phyloP scores from a whole-genome alignment of 1,140 invertebrate genomes.

The Ceratina australensis region DNA sequence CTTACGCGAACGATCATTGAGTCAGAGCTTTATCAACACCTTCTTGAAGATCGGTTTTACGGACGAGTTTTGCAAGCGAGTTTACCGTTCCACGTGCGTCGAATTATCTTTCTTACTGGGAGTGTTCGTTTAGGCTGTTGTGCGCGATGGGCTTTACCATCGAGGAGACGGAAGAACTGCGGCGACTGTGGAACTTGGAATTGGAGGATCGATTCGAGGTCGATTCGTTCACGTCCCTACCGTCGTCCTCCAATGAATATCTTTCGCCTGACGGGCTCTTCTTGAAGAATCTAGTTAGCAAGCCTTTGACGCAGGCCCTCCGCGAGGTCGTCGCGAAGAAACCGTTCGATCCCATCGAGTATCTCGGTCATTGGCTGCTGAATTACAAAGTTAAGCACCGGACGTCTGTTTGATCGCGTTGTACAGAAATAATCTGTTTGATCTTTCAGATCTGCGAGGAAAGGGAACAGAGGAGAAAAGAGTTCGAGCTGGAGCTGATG shows the following conservation, averaged over 20 bases:
- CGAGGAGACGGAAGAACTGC: conserved; percentile 33
- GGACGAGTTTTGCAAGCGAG: conserved; percentile 44
- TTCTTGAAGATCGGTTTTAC: conserved; percentile 44
- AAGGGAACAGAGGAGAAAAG: conserved; percentile 42
- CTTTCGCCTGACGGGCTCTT: conserved; percentile 45
- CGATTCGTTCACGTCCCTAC: conserved; percentile 15
- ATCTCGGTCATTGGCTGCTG: conserved; percentile 69
- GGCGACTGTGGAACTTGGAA: conserved; percentile 9
- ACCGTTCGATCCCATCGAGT: conserved; percentile 69
- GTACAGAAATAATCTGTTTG: neutral
- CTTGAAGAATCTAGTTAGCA: conserved; percentile 53
- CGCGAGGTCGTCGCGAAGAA: conserved; percentile 64
- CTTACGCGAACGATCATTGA: conserved; percentile 46
- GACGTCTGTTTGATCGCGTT: too few relatives aligned
- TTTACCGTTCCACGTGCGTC: neutral
- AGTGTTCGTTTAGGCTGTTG: conserved; percentile 37
- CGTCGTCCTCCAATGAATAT: conserved; percentile 26
- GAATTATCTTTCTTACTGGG: neutral
- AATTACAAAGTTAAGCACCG: conserved; percentile 63
- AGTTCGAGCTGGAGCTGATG: conserved; percentile 53
- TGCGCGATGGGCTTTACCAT: conserved; percentile 35
- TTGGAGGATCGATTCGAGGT: neutral
- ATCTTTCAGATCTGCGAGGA: conserved; percentile 59
- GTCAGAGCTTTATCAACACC: conserved; percentile 35
- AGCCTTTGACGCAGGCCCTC: conserved; percentile 52